Conservation (phyloP, 1,140 invertebrate genomes). For the Eueides isabella region DNA sequence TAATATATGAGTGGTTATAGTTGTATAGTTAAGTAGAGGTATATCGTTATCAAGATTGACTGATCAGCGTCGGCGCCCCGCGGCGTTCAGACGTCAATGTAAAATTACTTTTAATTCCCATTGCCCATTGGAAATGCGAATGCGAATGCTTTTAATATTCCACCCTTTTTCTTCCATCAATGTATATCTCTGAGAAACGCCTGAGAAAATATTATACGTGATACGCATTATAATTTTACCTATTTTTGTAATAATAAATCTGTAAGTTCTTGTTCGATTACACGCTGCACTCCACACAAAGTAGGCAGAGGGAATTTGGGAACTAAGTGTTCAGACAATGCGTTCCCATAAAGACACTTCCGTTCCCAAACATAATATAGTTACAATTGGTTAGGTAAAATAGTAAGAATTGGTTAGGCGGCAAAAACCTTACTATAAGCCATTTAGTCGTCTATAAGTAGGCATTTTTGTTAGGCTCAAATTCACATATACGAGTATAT, state of each 20-base stretch:
- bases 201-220: background rate
- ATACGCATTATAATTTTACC: background rate
- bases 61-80: conserved; percentile 26
- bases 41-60: conserved; percentile 32
- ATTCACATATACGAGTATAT: too few species aligned
- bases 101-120: conserved; percentile 23
- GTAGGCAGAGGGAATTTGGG: background rate
- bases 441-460: too few species aligned
- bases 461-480: too few species aligned
- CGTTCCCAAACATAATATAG: too few species aligned
- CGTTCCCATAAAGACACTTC: too few species aligned
- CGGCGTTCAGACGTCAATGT: conserved; percentile 6
- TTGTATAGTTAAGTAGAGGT: too few species aligned
- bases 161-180: conserved; percentile 11
- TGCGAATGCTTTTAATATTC: conserved; percentile 19
- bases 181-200: conserved; percentile 1
- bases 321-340: background rate
- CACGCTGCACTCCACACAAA: background rate
- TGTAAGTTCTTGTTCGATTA: background rate
- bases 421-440: too few species aligned
- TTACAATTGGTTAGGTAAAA: too few species aligned
- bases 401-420: too few species aligned
- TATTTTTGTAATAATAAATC: background rate
- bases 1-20: too few species aligned
- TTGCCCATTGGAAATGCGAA: background rate